phyloP scores from a whole-genome alignment of 2,797 vertebrate genomes.

The Eulemur rubriventer region DNA sequence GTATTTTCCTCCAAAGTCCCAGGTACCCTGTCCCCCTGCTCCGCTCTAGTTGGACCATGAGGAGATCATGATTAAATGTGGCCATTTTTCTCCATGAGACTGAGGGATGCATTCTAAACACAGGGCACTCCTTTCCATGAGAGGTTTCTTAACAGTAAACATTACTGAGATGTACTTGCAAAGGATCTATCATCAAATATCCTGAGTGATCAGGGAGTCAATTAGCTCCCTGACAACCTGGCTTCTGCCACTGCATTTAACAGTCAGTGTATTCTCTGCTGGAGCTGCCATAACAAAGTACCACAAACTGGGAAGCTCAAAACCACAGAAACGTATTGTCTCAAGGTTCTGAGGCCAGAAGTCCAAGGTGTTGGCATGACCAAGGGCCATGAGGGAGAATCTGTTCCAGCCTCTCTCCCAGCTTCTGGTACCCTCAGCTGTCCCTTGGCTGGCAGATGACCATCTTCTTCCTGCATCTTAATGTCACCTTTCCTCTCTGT shows the following conservation, averaged over 20 bases:
- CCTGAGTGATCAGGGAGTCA: not conserved
- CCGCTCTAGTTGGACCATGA: rapidly evolving
- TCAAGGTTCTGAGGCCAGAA: not conserved
- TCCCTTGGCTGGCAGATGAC: not conserved
- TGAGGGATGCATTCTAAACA: rapidly evolving
- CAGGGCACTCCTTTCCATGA: not conserved
- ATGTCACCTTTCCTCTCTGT: rapidly evolving
- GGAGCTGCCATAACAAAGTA: rapidly evolving
- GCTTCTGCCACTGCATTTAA: not conserved
- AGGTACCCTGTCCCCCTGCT: not conserved
- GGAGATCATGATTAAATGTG: rapidly evolving
- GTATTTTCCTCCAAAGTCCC: not conserved
- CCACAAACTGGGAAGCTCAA: not conserved
- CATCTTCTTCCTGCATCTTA: rapidly evolving
- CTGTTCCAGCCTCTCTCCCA: rapidly evolving
- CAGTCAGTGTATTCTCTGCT: not conserved
- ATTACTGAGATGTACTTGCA: rapidly evolving
- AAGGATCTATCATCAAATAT: not conserved
- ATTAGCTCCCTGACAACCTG: rapidly evolving
- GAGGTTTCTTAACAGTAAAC: not conserved
- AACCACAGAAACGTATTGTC: not conserved
- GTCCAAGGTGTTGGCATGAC: rapidly evolving
- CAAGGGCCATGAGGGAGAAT: rapidly evolving
- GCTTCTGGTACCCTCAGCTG: rapidly evolving
- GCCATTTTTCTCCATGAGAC: not conserved